Evolutionary conservation across 2,113 vertebrate genomes (phyloP), one percentile per base, ranked within the genome.

Genomic region (Cinclus cinclus): DNA sequence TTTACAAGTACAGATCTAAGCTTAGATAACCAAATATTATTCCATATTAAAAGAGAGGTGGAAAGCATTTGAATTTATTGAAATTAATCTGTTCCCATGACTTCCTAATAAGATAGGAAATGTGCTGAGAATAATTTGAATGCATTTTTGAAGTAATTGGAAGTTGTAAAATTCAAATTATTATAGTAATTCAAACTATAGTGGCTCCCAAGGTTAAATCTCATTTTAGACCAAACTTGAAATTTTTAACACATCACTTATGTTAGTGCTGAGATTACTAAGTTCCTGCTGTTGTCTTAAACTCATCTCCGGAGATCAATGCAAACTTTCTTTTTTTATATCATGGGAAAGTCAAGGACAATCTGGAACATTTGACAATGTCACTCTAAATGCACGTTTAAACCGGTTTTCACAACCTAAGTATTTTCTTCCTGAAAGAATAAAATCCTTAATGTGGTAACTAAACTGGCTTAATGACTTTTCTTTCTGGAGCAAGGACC

Each of bases 41-140:
- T 88, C 37, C 86, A 35, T 88, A 83, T 85, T 93, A 83, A 76
- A 87, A 88, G n/a, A 65, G 30, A 85, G 28, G 25, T 86, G 6
- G 33, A 80, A 93, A 92, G 71, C 31, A 77, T 76, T 96, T 91
- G 83, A 67, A 84, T 83, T 83, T 91, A 67, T 89, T 62, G 86
- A 92, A 92, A 94, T 79, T 78, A 89, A 92, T 81, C 77, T 84
- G 24, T 94, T 95, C 31, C 37, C 41, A 82, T 78, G 73, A 81
- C 62, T 97, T 95, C 62, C 52, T 89, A 89, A 68, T 71, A 84
- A 92, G n/a, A 75, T 88, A 93, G 90, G 22, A 89, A 94, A 81
- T 89, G 42, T 74, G 24, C 33, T 53, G 33, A 97, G 69, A 95
- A 84, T 84, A 89, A 94, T 92, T 84, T 14, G 50, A 82, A 6